phyloP scores from a whole-genome alignment of 2,113 vertebrate genomes.

The Furnarius figulus region DNA sequence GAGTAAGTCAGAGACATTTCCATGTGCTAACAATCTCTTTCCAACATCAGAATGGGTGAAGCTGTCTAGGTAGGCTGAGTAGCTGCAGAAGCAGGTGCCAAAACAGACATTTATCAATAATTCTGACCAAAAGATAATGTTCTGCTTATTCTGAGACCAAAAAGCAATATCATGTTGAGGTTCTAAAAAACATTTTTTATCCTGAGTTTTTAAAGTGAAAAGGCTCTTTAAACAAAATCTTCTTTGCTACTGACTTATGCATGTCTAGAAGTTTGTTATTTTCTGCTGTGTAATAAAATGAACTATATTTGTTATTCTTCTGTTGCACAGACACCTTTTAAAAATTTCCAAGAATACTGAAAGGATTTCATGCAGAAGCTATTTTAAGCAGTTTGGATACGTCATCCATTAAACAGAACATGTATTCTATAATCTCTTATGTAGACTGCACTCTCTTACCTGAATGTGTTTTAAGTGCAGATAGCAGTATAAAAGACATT shows the following conservation, averaged over 20 bases:
- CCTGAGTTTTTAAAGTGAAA: not conserved
- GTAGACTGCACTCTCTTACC: not conserved
- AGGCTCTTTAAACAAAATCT: accelerated
- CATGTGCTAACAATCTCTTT: not conserved
- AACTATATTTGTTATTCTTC: not conserved
- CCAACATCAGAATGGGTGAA: not conserved
- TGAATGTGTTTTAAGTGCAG: not conserved
- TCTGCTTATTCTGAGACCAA: not conserved
- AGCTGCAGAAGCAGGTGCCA: not conserved
- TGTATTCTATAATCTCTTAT: not conserved
- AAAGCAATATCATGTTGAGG: not conserved
- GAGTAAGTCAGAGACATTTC: not conserved
- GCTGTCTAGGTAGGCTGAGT: not conserved
- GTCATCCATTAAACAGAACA: not conserved
- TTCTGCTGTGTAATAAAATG: not conserved
- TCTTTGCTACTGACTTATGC: not conserved
- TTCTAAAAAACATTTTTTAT: not conserved
- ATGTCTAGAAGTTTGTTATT: not conserved
- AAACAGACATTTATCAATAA: not conserved
- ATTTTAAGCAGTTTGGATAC: not conserved
- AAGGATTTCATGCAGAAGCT: not conserved
- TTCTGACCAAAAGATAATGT: not conserved
- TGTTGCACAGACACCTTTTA: not conserved
- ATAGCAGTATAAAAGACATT: not conserved
- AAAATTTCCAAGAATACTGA: not conserved